Evolutionary conservation across 2,113 vertebrate species (phyloP).

Genomic region (human): GRCh38 chr6:170160001-170160500

Average conservation of each 20-base stretch:
- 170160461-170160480: no score
- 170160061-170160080: no score
- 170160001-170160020: no score
- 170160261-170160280: no score
- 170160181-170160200: no score
- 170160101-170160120: no score
- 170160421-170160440: neutral
- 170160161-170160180: no score
- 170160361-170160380: neutral
- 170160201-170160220: neutral
- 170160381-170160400: neutral
- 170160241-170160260: fast-evolving
- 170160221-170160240: neutral
- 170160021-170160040: neutral
- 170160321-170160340: no score
- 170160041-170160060: neutral
- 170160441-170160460: neutral
- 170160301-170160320: neutral
- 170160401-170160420: neutral
- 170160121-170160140: fast-evolving
- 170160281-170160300: no score
- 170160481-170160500: no score
- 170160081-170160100: fast-evolving
- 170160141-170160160: no score
- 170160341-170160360: neutral